Evolutionary conservation across 2,797 vertebrate species (phyloP), one percentile per base, ranked within the genome.

Genomic region (Hydrophis major): DNA sequence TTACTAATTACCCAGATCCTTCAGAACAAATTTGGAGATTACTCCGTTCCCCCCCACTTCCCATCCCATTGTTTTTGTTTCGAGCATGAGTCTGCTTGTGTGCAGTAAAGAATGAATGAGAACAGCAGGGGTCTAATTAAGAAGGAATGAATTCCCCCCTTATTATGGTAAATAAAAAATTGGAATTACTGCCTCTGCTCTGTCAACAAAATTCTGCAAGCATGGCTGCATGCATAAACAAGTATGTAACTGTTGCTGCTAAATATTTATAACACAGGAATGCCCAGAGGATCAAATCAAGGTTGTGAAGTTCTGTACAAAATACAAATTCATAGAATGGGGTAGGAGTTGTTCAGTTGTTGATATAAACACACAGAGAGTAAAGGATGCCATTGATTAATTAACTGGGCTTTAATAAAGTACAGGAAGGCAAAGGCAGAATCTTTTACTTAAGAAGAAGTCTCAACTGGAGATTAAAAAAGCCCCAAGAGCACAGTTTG

Each of bases 261-360:
- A 91, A 90, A 89, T 92, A 92, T 91, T 92, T 92, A 94, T 92
- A 92, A 57, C 18, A 32, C 83, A 93, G 56, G 50, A 91, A 91
- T 91, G 87, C 93, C 87, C 93, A 56, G 66, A 93, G 93, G 93
- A 93, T 93, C 66, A 93, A 91, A 91, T 91, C 93, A 93, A 93
- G 66, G 93, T 91, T 93, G 93, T 53, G 10, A 88, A 87, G 55
- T 69, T 88, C 89, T 56, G 61, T 32, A 55, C 47, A 78, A 92
- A 90, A 37, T 94, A 88, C 88, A 92, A 88, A 63, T 69, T 61
- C n/a, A 83, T 83, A 42, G 63, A 63, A 32, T 18, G 11, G 86
- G 32, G 69, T 37, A 74, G 16, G 66, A 12, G n/a, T 25, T 16
- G 47, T 11, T 20, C 16, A 25, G 12, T 2, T 7, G 25, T 86